These are phyloP conservation scores for Eupithecia subumbrata DNA, from an alignment of 2,888 invertebrate species.

Conservation along the genomic window DNA sequence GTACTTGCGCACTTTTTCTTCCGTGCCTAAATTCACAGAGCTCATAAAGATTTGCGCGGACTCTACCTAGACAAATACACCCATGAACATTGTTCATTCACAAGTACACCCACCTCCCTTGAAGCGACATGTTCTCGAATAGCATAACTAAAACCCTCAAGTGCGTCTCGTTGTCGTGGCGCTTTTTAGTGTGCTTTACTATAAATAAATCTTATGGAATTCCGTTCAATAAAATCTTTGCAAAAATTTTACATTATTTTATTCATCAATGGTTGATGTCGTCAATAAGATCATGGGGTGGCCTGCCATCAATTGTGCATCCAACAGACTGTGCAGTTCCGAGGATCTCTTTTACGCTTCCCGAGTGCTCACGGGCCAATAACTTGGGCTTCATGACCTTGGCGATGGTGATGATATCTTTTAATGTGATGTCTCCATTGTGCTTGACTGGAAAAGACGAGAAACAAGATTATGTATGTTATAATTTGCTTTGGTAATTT, in stretches of 20 bases:
- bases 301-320: constrained; percentile 94
- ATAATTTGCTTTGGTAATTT: neutral
- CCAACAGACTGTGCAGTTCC: constrained; percentile 96
- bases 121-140: too few relatives aligned
- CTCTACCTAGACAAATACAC: too few relatives aligned
- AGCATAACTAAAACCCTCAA: too few relatives aligned
- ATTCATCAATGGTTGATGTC: constrained; percentile 88
- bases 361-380: constrained; percentile 96
- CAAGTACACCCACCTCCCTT: too few relatives aligned
- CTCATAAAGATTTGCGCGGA: too few relatives aligned
- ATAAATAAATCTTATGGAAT: too few relatives aligned
- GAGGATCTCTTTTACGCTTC: constrained; percentile 97
- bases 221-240: constrained; percentile 14
- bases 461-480: neutral
- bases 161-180: too few relatives aligned
- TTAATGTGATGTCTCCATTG: constrained; percentile 97
- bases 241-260: constrained; percentile 59
- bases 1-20: too few relatives aligned
- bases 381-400: constrained; percentile 96
- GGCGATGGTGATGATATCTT: constrained; percentile 96
- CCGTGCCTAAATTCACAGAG: too few relatives aligned
- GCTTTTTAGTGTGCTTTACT: too few relatives aligned
- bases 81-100: too few relatives aligned
- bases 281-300: constrained; percentile 97
- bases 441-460: constrained; percentile 93